Conservation (phyloP, 2,113 vertebrate species). For the Leuciscus idus region DNA sequence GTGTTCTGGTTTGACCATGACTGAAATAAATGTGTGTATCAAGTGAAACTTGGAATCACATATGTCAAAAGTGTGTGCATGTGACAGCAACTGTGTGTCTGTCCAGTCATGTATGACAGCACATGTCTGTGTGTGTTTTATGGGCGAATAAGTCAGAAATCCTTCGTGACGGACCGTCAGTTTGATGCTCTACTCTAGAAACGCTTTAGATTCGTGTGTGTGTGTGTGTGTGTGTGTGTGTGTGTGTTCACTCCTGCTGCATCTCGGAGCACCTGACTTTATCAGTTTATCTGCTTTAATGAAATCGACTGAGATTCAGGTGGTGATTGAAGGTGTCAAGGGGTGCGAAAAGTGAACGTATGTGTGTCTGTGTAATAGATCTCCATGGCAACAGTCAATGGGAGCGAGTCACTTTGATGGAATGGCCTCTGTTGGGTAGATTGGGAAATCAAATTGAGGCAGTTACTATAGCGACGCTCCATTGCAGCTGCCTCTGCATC, state of each 20-base stretch:
- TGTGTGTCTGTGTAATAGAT: constrained; percentile 65
- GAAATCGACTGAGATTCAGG: constrained; percentile 51
- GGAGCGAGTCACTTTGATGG: constrained; percentile 64
- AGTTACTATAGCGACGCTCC: constrained; percentile 75
- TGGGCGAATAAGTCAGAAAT: neutral
- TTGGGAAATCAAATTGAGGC: constrained; percentile 68
- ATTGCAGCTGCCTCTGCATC: constrained; percentile 65
- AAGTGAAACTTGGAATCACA: neutral
- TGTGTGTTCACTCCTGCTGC: neutral
- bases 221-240: constrained; percentile 18
- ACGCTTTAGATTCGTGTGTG: constrained; percentile 5
- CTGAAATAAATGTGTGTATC: neutral
- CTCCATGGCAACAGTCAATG: constrained; percentile 73
- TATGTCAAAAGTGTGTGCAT: neutral
- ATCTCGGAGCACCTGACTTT: neutral
- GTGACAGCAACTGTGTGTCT: neutral
- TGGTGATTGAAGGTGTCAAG: constrained; percentile 51
- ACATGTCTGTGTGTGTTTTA: constrained; percentile 1
- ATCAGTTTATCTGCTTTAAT: constrained; percentile 42
- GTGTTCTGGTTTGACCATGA: neutral
- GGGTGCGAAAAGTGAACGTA: constrained; percentile 59
- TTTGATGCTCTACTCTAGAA: neutral
- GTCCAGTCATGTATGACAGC: neutral
- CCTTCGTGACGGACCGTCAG: neutral
- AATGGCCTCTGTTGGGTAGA: constrained; percentile 58